A percentile compares a stretch with the other conserved stretches of the same genome.
phyloP scores from a whole-genome alignment of 2,888 invertebrate species.

The Synergus umbraculus region DNA sequence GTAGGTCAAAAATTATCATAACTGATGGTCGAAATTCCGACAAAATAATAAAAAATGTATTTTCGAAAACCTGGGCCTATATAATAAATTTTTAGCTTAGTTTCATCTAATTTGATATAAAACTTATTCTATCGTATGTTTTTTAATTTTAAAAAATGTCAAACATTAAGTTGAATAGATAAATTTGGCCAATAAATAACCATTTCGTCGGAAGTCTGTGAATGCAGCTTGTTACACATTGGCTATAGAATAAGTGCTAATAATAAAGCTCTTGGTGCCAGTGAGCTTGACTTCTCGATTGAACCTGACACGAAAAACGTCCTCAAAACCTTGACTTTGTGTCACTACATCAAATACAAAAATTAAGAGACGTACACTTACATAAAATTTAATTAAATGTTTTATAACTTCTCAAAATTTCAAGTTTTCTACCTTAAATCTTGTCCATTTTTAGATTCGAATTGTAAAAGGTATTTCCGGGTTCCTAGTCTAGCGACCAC shows the following conservation, averaged over 20 bases:
- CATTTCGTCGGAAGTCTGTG: conserved; percentile 5
- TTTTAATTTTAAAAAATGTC: background rate
- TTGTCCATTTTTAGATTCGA: too few species aligned
- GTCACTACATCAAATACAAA: background rate
- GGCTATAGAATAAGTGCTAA: conserved; percentile 16
- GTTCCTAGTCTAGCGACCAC: too few species aligned
- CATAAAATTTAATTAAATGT: background rate
- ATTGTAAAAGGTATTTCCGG: too few species aligned
- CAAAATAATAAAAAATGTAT: background rate
- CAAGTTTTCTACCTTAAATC: background rate
- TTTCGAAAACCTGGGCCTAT: background rate
- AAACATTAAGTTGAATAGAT: background rate
- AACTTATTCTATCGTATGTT: background rate
- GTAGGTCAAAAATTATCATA: conserved; percentile 18
- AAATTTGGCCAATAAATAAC: conserved; percentile 1
- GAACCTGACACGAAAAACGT: conserved; percentile 25
- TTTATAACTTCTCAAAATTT: background rate
- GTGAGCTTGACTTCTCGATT: conserved; percentile 29
- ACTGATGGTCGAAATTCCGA: background rate
- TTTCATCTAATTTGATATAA: background rate
- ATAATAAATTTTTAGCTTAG: background rate
- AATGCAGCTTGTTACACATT: conserved; percentile 7
- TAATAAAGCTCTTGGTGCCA: conserved; percentile 19
- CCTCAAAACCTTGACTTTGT: conserved; percentile 30
- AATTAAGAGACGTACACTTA: background rate